phyloP scores from a whole-genome alignment of 2,888 invertebrate genomes.

The Oscheius sp. region DNA sequence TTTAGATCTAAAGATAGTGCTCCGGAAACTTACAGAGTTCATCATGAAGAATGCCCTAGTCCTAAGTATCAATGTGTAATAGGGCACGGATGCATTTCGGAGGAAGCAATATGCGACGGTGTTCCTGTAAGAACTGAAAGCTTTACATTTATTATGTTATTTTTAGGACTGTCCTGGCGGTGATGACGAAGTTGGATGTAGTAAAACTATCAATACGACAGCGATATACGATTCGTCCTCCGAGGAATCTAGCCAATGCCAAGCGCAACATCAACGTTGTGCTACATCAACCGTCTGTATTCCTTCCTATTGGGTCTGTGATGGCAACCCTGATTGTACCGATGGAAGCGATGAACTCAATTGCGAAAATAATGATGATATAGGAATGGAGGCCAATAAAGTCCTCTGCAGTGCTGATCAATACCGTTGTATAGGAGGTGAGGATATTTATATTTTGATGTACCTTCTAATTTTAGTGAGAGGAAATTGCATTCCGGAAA shows the following conservation, averaged over 20 bases:
- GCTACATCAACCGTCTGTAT: slow-evolving; percentile 39
- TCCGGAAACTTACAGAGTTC: background rate
- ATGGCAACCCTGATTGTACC: slow-evolving; percentile 46
- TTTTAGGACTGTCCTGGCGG: slow-evolving; percentile 43
- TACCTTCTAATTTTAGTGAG: background rate
- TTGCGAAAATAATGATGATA: background rate
- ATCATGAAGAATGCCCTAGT: background rate
- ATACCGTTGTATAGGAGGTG: slow-evolving; percentile 14
- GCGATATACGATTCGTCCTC: background rate
- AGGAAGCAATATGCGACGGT: slow-evolving; percentile 34
- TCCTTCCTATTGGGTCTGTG: slow-evolving; percentile 48
- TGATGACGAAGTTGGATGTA: slow-evolving; percentile 49
- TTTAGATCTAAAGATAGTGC: background rate
- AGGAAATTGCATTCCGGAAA: slow-evolving; percentile 40
- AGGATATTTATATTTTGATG: background rate
- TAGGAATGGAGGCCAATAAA: background rate
- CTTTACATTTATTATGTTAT: background rate
- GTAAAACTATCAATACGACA: background rate
- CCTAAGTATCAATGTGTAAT: slow-evolving; percentile 25
- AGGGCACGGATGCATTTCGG: slow-evolving; percentile 23
- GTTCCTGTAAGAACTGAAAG: slow-evolving; percentile 8
- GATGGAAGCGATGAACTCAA: slow-evolving; percentile 50
- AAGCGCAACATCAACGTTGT: slow-evolving; percentile 10
- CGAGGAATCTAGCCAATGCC: background rate
- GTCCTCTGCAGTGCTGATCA: background rate